phyloP scores from a whole-genome alignment of 1,140 invertebrate species.

The Brachionus angularis region DNA sequence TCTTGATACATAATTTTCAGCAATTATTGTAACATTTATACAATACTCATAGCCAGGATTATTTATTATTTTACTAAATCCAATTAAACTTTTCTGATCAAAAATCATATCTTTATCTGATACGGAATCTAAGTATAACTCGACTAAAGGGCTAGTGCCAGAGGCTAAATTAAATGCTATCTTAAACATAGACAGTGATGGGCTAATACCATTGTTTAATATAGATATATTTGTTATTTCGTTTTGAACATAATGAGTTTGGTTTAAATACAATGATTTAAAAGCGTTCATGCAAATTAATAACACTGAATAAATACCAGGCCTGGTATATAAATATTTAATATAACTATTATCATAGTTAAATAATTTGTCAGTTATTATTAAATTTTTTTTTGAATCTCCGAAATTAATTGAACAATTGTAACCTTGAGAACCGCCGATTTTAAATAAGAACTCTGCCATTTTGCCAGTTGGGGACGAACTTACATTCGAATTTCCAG shows the following conservation, averaged over 20 bases:
- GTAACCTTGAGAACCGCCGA: slow-evolving; percentile 4
- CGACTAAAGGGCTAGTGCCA: background rate
- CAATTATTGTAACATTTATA: slow-evolving; percentile 1
- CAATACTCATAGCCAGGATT: background rate
- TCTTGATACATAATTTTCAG: background rate
- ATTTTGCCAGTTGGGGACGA: background rate
- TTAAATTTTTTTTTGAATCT: background rate
- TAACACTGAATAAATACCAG: slow-evolving; percentile 8
- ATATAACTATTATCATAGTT: slow-evolving; percentile 4
- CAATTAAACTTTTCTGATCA: slow-evolving; percentile 5
- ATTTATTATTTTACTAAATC: background rate
- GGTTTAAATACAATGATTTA: background rate
- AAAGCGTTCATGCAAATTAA: background rate
- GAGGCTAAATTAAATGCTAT: slow-evolving; percentile 1
- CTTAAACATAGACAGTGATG: background rate
- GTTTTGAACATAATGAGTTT: slow-evolving; percentile 3
- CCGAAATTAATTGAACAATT: background rate
- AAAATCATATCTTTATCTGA: background rate
- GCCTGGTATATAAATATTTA: background rate
- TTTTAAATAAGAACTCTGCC: slow-evolving; percentile 13
- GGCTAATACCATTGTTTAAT: background rate
- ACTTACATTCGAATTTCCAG: slow-evolving; percentile 1
- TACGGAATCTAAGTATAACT: background rate
- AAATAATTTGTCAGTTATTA: background rate
- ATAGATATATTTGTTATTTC: background rate